Evolutionary conservation across 2,113 vertebrate genomes (phyloP).

Genomic region (Takifugu flavidus): DNA sequence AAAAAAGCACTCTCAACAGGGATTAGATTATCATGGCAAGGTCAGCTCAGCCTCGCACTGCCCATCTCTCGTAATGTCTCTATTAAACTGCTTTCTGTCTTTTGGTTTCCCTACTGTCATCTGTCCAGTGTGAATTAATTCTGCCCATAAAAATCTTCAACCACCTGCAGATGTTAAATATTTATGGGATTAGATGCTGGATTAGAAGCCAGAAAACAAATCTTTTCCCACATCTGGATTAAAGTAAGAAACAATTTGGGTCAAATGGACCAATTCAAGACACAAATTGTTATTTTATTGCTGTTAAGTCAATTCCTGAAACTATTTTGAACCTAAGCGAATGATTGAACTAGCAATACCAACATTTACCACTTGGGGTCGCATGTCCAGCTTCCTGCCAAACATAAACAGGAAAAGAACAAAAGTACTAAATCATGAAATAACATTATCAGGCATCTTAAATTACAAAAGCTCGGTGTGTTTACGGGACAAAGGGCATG

Average conservation of each 20-base stretch:
- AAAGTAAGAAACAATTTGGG: background rate
- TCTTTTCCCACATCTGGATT: background rate
- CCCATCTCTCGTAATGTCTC: slow-evolving; percentile 56
- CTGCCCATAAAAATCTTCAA: slow-evolving; percentile 6
- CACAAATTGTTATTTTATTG: too few species aligned
- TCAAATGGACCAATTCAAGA: background rate
- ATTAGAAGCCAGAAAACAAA: background rate
- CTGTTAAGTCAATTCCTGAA: background rate
- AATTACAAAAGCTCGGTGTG: slow-evolving; percentile 9
- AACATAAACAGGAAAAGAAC: background rate
- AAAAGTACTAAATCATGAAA: background rate
- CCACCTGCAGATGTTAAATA: slow-evolving; percentile 27
- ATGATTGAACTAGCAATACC: background rate
- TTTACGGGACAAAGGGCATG: slow-evolving; percentile 8
- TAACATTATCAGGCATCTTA: slow-evolving; percentile 21
- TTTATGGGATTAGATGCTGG: background rate
- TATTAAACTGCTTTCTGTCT: slow-evolving; percentile 34
- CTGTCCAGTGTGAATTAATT: background rate
- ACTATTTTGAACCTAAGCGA: background rate
- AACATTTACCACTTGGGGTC: background rate
- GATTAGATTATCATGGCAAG: slow-evolving; percentile 81
- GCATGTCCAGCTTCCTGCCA: background rate
- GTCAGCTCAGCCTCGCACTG: slow-evolving; percentile 67
- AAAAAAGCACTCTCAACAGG: slow-evolving; percentile 80
- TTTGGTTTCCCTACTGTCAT: slow-evolving; percentile 7